Percentiles rank a stretch among this genome's conserved stretches.
These are phyloP conservation scores for Pammene aurita DNA, from an alignment of 2,888 invertebrate species.

Conservation along the genomic window DNA sequence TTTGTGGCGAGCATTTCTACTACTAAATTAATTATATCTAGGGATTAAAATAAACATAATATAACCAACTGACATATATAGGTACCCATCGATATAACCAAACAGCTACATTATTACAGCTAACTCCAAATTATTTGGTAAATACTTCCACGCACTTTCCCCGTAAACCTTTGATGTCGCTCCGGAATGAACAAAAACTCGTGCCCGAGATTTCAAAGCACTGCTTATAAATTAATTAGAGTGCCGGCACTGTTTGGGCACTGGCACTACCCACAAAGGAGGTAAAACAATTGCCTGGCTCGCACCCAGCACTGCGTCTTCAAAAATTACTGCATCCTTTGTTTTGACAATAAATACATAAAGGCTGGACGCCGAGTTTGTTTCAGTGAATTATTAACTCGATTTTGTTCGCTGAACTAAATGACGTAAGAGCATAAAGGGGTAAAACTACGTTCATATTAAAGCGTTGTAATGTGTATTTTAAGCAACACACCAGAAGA, in stretches of 20 bases:
- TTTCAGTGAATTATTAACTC: constrained; percentile 13
- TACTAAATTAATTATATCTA: too few relatives aligned
- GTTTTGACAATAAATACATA: constrained; percentile 33
- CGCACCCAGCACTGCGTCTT: constrained; percentile 20
- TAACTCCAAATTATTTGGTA: not conserved
- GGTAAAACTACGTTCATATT: not conserved
- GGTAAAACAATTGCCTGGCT: constrained; percentile 27
- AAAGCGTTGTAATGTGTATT: not conserved
- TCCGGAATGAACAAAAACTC: constrained; percentile 12
- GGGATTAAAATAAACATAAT: too few relatives aligned
- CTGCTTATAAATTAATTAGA: constrained; percentile 29
- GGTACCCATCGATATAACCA: not conserved
- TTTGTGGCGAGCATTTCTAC: too few relatives aligned
- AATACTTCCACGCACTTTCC: constrained; percentile 11
- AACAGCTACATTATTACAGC: not conserved
- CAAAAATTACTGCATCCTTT: constrained; percentile 32
- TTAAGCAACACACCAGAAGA: too few relatives aligned
- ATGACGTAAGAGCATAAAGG: not conserved
- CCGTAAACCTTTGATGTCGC: constrained; percentile 18
- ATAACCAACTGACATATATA: too few relatives aligned
- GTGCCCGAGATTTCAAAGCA: constrained; percentile 16
- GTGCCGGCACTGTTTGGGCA: constrained; percentile 14
- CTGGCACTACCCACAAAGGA: constrained; percentile 25
- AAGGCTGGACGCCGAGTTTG: constrained; percentile 4
- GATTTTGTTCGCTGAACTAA: not conserved